Evolutionary conservation across 2,888 invertebrate genomes (phyloP).

Genomic region (Parnassius mnemosyne): DNA sequence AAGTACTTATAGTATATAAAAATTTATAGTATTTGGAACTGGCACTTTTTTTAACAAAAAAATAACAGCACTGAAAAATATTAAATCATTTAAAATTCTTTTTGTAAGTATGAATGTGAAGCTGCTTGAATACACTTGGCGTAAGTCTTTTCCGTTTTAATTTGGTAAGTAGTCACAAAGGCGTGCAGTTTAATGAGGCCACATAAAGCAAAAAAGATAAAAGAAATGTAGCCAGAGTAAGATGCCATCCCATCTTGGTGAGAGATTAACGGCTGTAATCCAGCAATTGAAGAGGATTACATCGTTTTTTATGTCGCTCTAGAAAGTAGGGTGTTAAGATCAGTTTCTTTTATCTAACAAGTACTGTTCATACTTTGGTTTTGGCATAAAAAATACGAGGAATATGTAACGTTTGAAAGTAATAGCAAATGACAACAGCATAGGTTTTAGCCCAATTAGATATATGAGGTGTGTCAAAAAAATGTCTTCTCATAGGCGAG

Average conservation of each 20-base stretch:
- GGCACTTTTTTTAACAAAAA: too few relatives aligned
- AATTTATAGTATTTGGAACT: too few relatives aligned
- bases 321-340: constrained; percentile 23
- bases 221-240: constrained; percentile 51
- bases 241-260: constrained; percentile 48
- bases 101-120: background rate
- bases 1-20: too few relatives aligned
- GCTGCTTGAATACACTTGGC: constrained; percentile 9
- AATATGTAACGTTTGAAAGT: too few relatives aligned
- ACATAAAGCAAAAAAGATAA: constrained; percentile 67
- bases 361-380: constrained; percentile 46
- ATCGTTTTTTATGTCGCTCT: constrained; percentile 66
- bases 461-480: too few relatives aligned
- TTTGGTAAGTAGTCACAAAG: constrained; percentile 69
- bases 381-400: too few relatives aligned
- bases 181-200: constrained; percentile 58
- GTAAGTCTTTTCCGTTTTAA: constrained; percentile 48
- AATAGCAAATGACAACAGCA: too few relatives aligned
- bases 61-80: too few relatives aligned
- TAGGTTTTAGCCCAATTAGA: too few relatives aligned
- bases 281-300: constrained; percentile 74
- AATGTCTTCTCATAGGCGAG: too few relatives aligned
- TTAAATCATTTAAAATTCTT: too few relatives aligned
- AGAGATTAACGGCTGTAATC: constrained; percentile 75
- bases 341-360: constrained; percentile 53